Conservation (phyloP, 2,888 invertebrate genomes). For the Acrocera orbiculus region DNA sequence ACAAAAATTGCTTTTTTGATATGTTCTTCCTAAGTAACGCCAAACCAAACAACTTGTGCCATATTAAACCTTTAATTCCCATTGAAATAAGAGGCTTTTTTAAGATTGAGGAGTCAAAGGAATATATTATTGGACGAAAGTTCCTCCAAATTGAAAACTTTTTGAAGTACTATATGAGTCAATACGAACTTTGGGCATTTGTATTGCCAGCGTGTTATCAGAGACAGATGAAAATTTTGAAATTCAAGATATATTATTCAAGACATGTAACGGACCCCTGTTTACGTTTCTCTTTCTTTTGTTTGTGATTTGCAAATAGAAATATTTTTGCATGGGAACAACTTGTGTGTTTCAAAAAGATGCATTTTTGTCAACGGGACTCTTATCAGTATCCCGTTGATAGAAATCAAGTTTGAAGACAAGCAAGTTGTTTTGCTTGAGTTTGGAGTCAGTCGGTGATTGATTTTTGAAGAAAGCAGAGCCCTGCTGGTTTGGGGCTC, state of each 20-base stretch:
- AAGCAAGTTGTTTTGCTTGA: neutral
- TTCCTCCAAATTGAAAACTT: neutral
- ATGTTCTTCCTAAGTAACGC: neutral
- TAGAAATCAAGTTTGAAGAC: neutral
- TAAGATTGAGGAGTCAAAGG: neutral
- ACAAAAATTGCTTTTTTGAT: neutral
- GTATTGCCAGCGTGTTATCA: neutral
- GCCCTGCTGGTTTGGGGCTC: too few relatives aligned
- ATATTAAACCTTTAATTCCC: constrained; percentile 1
- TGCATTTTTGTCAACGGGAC: too few relatives aligned
- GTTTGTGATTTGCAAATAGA: too few relatives aligned
- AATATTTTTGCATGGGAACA: too few relatives aligned
- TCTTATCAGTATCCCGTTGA: too few relatives aligned
- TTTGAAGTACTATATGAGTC: neutral
- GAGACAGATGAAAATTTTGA: neutral
- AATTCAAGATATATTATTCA: neutral
- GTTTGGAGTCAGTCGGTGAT: too few relatives aligned
- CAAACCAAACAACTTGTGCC: neutral
- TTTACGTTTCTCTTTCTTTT: too few relatives aligned
- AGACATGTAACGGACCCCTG: too few relatives aligned
- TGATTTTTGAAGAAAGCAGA: too few relatives aligned
- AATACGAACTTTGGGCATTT: neutral
- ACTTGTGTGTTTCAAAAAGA: neutral
- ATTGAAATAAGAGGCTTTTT: neutral
- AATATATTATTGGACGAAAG: neutral